Base-by-base conservation (phyloP, 2,113 vertebrate species). In the Corydoras maculifer region DNA sequence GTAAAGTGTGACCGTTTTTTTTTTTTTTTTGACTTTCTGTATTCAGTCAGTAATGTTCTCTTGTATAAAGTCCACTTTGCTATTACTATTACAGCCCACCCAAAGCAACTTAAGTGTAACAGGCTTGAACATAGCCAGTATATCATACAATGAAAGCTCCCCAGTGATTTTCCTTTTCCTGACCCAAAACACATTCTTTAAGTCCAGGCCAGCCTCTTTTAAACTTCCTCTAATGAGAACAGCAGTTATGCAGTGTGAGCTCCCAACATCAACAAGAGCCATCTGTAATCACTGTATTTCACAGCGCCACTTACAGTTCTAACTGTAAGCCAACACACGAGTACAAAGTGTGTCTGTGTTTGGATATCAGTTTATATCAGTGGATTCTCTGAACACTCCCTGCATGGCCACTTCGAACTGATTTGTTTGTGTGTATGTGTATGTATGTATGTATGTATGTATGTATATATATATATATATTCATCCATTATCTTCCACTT, bases 91-190 rank as follows among this genome's bases (percentile, higher is more conserved):
- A 7, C 25, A 6, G 35, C 12, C 29, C 58, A 18, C 2, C 13
- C 13, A 9, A 25, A 53, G 51, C 11, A 48, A 10, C 51, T 63
- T 54, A 48, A 63, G 53, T 57, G n/a, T 35, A 48, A 5, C 67
- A 62, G 69, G 12, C n/a, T 9, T 51, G 10, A 5, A 61, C n/a
- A 31, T 43, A 7, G 9, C 54, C 6, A 0, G 29, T 15, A 50
- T 25, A 65, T 51, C 50, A n/a, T 64, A 25, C 54, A 13, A 59
- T 65, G 43, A 65, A 6, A 51, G 65, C 14, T 13, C 9, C 13
- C n/a, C 18, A 25, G 71, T 66, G 71, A 64, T 68, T 68, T 68
- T 68, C 65, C 65, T 68, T 12, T 65, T 73, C 31, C 14, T 43
- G 43, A 9, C 43, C 54, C 55, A 72, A 62, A 76, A 53, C 60